Percentiles rank a stretch among this genome's conserved stretches.
phyloP scores from a whole-genome alignment of 2,797 vertebrate species.

The Peromyscus nudipes region DNA sequence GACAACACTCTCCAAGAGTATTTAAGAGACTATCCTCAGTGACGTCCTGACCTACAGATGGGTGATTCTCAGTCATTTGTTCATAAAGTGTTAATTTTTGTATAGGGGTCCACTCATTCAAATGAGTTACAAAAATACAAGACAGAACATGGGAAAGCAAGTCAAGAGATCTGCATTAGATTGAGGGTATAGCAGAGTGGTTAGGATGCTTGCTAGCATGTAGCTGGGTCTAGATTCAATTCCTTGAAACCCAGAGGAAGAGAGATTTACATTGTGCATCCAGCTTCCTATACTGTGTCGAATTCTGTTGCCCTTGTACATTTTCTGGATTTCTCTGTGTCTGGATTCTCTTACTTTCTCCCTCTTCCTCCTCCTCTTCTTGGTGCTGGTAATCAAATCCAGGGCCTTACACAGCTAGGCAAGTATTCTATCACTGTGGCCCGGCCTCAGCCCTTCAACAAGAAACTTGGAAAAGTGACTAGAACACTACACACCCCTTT shows the following conservation, averaged over 20 bases:
- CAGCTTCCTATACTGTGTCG: neutral
- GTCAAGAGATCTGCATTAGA: neutral
- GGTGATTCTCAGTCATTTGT: neutral
- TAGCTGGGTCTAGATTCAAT: neutral
- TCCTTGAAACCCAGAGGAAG: neutral
- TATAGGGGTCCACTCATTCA: conserved; percentile 27
- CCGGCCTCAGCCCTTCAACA: neutral
- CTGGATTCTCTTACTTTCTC: neutral
- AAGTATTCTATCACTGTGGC: neutral
- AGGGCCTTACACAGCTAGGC: neutral
- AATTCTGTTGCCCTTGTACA: conserved; percentile 10
- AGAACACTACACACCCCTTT: neutral
- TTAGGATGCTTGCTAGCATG: neutral
- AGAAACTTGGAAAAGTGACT: conserved; percentile 13
- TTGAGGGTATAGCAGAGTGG: neutral
- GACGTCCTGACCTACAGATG: neutral
- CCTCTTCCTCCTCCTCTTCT: neutral
- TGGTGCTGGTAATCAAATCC: neutral
- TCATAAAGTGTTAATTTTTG: neutral
- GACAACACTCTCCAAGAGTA: neutral
- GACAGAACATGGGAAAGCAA: neutral
- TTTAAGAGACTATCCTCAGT: neutral
- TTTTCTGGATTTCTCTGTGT: conserved; percentile 14
- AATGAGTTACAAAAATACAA: conserved; percentile 46
- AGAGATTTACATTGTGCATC: neutral